Base-by-base conservation (phyloP, 2,797 vertebrate genomes). In the Sebastiscus tertius region DNA sequence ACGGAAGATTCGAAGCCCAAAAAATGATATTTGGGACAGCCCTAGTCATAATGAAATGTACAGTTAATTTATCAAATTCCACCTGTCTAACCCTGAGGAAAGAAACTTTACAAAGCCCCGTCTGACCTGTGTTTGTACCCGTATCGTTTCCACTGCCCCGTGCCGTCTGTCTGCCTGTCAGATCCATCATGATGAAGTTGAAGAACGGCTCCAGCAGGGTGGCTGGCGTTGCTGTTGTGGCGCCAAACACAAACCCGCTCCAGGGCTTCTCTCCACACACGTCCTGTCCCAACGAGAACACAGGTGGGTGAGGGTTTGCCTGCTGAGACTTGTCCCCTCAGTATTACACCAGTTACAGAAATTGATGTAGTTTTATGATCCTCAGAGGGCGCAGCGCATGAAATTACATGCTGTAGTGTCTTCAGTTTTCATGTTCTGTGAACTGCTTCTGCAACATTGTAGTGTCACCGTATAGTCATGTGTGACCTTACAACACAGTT, bases 281-380 rank as follows among this genome's bases (percentile, higher is more conserved):
- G n/a, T 82, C 91, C 7, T 99, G 98, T 66, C 98, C 98, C 90
- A 99, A 97, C 1, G 97, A 99, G 74, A 97, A 97, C 54, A 96
- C 97, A 84, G 98, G 98, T 99, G 92, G 93, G 96, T 64, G 56
- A 31, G 8, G 31, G 12, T 6, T 6, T 1, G 10, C 84, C 36
- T 56, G 77, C 56, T 20, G 0, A 36, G 36, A 71, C 81, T 16
- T 75, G 82, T 59, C 36, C 39, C 16, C 6, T 55, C 42, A 8
- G 31, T 16, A 5, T 75, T 60, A 46, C 36, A 62, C 4, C 18
- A 70, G 46, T 33, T 1, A 22, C 59, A 84, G 22, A 10, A 36
- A 72, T 80, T 31, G 68, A 59, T 84, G 36, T 16, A 46, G n/a
- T 22, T 58, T 67, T 42, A 55, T 61, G 71, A 75, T 69, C 34